Conservation (phyloP, 2,888 invertebrate genomes). For the Xylota segnis region DNA sequence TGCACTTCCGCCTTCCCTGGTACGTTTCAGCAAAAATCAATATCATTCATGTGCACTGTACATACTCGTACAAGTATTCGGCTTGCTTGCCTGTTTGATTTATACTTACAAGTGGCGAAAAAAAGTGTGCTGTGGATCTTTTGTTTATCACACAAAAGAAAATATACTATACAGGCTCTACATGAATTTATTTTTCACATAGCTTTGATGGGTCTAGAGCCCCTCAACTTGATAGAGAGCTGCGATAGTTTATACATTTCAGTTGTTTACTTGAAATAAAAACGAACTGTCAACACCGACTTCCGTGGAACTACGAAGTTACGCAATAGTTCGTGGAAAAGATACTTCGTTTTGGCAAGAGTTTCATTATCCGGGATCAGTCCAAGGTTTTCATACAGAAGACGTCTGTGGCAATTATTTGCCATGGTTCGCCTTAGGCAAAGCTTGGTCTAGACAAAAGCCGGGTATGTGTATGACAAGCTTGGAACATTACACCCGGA, state of each 20-base stretch:
- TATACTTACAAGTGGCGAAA: slow-evolving; percentile 10
- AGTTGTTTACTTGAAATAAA: neutral
- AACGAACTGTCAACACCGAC: no score
- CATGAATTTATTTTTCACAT: neutral
- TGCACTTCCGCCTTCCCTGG: slow-evolving; percentile 24
- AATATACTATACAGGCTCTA: slow-evolving; percentile 3
- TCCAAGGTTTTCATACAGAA: no score
- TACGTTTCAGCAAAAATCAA: slow-evolving; percentile 32
- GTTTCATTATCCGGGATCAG: neutral
- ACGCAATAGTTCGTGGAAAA: neutral
- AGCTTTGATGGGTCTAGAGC: neutral
- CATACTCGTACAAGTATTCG: no score
- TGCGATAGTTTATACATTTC: neutral
- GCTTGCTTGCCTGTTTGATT: slow-evolving; percentile 9
- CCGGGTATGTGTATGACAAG: no score
- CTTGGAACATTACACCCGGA: no score
- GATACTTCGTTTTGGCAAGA: neutral
- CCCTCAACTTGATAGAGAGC: neutral
- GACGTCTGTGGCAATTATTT: no score
- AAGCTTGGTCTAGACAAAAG: no score
- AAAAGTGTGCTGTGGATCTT: slow-evolving; percentile 17
- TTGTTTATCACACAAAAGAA: slow-evolving; percentile 43
- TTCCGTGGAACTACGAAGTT: neutral
- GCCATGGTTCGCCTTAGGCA: no score
- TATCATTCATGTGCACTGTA: neutral